Evolutionary conservation across 2,888 invertebrate genomes (phyloP).

Genomic region (Patella caerulea): DNA sequence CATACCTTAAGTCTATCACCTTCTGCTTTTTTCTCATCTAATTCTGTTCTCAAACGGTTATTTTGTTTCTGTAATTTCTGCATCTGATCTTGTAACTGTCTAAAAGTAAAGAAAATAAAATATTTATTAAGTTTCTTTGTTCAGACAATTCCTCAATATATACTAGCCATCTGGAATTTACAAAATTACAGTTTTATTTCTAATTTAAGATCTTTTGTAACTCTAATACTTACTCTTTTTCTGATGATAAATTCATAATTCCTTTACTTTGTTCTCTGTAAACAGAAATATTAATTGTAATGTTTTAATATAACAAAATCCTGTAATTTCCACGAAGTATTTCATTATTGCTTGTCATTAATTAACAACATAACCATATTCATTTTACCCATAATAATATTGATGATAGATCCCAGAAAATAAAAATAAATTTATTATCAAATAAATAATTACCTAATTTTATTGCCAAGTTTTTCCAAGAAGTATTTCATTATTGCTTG

Average conservation of each 20-base stretch:
- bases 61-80: slow-evolving; percentile 64
- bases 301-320: no score
- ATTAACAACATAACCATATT: no score
- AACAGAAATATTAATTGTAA: not conserved
- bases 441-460: slow-evolving; percentile 56
- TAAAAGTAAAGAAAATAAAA: slow-evolving; percentile 35
- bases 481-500: no score
- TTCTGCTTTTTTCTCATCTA: slow-evolving; percentile 64
- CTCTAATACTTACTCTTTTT: slow-evolving; percentile 66
- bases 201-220: no score
- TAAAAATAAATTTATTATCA: not conserved
- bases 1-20: slow-evolving; percentile 63
- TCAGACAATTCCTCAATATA: not conserved
- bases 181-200: no score
- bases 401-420: no score
- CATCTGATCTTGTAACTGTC: slow-evolving; percentile 64
- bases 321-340: no score
- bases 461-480: slow-evolving; percentile 69
- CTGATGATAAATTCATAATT: slow-evolving; percentile 66
- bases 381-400: no score
- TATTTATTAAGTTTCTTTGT: not conserved
- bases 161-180: no score
- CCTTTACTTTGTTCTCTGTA: slow-evolving; percentile 69
- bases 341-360: no score
- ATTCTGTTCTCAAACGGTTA: slow-evolving; percentile 62